Percentiles rank a stretch among this genome's conserved stretches.
These are phyloP conservation scores for Eretmochelys imbricata DNA, from an alignment of 2,113 vertebrate genomes.

Conservation along the genomic window DNA sequence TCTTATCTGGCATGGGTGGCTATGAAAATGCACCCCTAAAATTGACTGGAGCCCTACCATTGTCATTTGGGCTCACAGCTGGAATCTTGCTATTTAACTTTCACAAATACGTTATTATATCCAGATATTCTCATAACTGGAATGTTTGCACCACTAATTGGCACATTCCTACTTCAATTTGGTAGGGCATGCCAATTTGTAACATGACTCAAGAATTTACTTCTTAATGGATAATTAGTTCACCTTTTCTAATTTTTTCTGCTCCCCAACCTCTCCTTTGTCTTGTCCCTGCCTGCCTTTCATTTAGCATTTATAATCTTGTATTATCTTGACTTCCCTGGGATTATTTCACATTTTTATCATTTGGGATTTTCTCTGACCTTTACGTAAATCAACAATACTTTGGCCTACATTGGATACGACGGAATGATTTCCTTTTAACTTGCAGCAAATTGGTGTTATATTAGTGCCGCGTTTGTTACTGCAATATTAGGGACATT, in stretches of 20 bases:
- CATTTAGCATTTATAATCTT: conserved; percentile 27
- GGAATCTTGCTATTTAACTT: background rate
- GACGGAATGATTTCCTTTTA: conserved; percentile 35
- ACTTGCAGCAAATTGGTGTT: conserved; percentile 27
- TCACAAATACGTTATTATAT: background rate
- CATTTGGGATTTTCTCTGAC: conserved; percentile 43
- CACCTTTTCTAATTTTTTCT: conserved; percentile 30
- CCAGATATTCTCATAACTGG: conserved; percentile 31
- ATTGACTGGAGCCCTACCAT: background rate
- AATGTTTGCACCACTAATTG: conserved; percentile 62
- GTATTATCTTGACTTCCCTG: background rate
- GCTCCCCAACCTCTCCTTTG: conserved; percentile 10
- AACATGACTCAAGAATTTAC: conserved; percentile 58
- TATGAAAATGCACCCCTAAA: conserved; percentile 36
- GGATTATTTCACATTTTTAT: conserved; percentile 28
- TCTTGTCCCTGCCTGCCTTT: conserved; percentile 19
- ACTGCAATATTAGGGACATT: background rate
- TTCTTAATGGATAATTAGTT: conserved; percentile 58
- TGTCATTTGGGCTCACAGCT: background rate
- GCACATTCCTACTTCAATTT: conserved; percentile 66
- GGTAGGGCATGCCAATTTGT: conserved; percentile 62
- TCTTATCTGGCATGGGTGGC: background rate
- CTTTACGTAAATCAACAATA: conserved; percentile 34
- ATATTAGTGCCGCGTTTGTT: conserved; percentile 34
- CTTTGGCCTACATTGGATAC: background rate